A percentile compares a stretch with the other conserved stretches of the same genome.
phyloP scores from a whole-genome alignment of 1,140 invertebrate genomes.

The Dolichoris vasculosae region DNA sequence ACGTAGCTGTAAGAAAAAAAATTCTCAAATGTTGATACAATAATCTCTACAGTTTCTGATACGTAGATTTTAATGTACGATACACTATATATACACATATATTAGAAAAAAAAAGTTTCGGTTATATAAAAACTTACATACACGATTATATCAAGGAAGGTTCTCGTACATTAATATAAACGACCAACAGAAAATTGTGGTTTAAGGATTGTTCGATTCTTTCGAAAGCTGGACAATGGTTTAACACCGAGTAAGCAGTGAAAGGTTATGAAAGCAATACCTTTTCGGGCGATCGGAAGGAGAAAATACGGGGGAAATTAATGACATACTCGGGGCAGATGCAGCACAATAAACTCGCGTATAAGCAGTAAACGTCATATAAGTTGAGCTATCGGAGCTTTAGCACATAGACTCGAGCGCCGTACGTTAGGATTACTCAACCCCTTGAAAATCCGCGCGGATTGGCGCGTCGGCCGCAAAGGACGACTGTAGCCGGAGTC shows the following conservation, averaged over 20 bases:
- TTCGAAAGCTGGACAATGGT: neutral
- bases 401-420: too few relatives aligned
- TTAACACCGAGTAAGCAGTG: neutral
- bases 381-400: slow-evolving; percentile 2
- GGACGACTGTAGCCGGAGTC: slow-evolving; percentile 16
- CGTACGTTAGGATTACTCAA: slow-evolving; percentile 59
- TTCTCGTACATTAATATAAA: neutral
- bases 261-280: slow-evolving; percentile 21
- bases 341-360: slow-evolving; percentile 2
- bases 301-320: slow-evolving; percentile 11
- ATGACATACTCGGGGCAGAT: slow-evolving; percentile 10
- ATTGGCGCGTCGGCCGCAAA: slow-evolving; percentile 16
- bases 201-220: neutral
- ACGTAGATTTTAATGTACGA: neutral
- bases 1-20: neutral
- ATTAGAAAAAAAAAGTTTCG: neutral
- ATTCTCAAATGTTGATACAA: neutral
- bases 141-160: neutral
- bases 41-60: neutral
- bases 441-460: slow-evolving; percentile 51
- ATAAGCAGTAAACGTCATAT: neutral
- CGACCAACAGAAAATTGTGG: neutral
- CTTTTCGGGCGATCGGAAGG: neutral
- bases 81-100: too few relatives aligned
- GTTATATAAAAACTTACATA: neutral